These are phyloP conservation scores for Chloroceryle amazona DNA, from an alignment of 2,797 vertebrate genomes.

Conservation along the genomic window DNA sequence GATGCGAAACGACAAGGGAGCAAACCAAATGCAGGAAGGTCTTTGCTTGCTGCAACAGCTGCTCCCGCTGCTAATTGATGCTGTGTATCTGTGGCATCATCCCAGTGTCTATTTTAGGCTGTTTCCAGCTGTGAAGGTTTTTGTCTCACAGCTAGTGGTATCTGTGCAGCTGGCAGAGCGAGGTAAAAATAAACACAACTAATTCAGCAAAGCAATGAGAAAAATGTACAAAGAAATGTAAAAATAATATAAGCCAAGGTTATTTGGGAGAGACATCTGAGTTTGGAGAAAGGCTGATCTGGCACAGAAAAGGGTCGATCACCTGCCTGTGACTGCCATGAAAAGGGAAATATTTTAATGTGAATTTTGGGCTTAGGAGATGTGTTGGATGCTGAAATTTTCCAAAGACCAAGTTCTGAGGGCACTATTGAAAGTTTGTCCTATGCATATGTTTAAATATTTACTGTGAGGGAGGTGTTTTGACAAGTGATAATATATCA, in stretches of 20 bases:
- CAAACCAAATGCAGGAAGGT: slow-evolving; percentile 63
- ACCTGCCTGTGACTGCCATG: background rate
- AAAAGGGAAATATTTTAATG: background rate
- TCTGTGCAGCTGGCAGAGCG: slow-evolving; percentile 59
- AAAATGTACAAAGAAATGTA: slow-evolving; percentile 33
- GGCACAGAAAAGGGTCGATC: background rate
- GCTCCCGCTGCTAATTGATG: slow-evolving; percentile 61
- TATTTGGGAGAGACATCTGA: slow-evolving; percentile 26
- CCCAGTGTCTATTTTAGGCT: slow-evolving; percentile 64
- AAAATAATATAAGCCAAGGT: slow-evolving; percentile 53
- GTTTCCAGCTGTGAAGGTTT: slow-evolving; percentile 74
- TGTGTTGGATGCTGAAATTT: background rate
- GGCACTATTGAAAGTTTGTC: background rate
- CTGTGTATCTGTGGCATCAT: slow-evolving; percentile 67
- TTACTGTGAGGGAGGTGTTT: background rate
- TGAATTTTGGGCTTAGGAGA: background rate
- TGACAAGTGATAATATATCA: background rate
- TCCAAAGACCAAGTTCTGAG: background rate
- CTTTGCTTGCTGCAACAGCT: slow-evolving; percentile 66
- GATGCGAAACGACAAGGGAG: slow-evolving; percentile 54
- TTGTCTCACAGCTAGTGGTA: slow-evolving; percentile 72
- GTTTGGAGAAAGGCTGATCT: background rate
- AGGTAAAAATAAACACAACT: slow-evolving; percentile 69
- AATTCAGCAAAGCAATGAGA: slow-evolving; percentile 47
- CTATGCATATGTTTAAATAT: background rate